Conservation (phyloP, 2,888 invertebrate species). For the Clitarchus hookeri region DNA sequence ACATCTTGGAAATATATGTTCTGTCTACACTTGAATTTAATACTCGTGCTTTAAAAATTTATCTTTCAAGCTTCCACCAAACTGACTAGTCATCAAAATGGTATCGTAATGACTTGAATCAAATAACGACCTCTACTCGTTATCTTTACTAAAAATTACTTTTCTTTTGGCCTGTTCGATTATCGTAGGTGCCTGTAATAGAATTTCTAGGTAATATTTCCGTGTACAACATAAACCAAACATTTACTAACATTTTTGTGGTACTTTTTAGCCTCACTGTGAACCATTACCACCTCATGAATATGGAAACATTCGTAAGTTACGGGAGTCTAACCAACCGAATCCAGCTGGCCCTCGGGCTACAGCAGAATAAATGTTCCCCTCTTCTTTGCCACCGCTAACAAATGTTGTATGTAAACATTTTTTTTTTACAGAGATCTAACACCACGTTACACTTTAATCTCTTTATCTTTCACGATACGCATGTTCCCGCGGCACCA, state of each 20-base stretch:
- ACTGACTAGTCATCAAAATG: too few relatives aligned
- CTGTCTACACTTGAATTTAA: too few relatives aligned
- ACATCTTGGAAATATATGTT: too few relatives aligned
- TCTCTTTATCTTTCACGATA: not conserved
- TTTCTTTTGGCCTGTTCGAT: too few relatives aligned
- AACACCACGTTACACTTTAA: not conserved
- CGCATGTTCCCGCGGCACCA: too few relatives aligned
- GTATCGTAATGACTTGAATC: too few relatives aligned
- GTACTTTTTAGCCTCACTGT: not conserved
- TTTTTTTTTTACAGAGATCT: not conserved
- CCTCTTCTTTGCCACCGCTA: not conserved
- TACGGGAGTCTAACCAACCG: not conserved
- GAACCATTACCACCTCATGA: not conserved
- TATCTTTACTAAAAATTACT: too few relatives aligned
- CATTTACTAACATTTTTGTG: not conserved
- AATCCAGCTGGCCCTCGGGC: not conserved
- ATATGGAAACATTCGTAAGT: not conserved
- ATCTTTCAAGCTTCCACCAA: too few relatives aligned
- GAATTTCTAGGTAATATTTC: not conserved
- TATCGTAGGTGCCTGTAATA: too few relatives aligned
- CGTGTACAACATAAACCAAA: not conserved
- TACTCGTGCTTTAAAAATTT: too few relatives aligned
- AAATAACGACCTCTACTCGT: too few relatives aligned
- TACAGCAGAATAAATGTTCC: not conserved
- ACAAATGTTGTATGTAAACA: not conserved